Percentiles rank a stretch among this genome's conserved stretches.
phyloP scores from a whole-genome alignment of 2,888 invertebrate species.

The Nomada ruficornis region DNA sequence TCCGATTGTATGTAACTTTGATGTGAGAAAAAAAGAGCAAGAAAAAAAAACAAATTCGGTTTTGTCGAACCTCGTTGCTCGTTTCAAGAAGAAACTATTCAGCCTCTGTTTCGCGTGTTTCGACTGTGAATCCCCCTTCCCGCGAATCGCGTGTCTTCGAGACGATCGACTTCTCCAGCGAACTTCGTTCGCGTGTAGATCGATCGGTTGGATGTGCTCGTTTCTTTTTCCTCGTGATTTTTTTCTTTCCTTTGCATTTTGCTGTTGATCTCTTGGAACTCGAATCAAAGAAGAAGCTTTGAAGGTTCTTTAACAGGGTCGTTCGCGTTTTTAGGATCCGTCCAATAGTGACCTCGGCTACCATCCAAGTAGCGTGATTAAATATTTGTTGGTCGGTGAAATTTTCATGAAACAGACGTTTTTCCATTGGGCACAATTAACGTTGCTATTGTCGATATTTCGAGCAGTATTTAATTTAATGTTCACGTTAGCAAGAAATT shows the following conservation, averaged over 20 bases:
- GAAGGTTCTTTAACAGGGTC: not conserved
- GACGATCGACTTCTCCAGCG: conserved; percentile 49
- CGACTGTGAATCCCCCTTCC: conserved; percentile 18
- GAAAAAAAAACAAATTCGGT: not conserved
- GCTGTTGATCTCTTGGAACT: conserved; percentile 6
- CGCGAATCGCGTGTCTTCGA: conserved; percentile 70
- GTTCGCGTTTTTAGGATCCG: conserved; percentile 20
- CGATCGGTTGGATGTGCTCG: conserved; percentile 25
- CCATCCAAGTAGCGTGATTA: conserved; percentile 9
- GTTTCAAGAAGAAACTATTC: conserved; percentile 29
- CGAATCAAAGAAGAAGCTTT: conserved; percentile 4
- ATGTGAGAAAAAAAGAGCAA: not conserved
- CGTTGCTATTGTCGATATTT: not conserved
- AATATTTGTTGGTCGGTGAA: not conserved
- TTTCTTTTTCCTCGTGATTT: not conserved
- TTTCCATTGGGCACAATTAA: not conserved
- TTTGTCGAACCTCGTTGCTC: not conserved
- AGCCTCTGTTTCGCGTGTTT: conserved; percentile 47
- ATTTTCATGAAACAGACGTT: no score
- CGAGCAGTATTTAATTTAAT: conserved; percentile 23
- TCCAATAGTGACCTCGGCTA: conserved; percentile 5
- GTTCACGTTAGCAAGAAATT: not conserved
- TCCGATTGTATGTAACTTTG: no score
- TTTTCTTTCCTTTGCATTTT: not conserved
- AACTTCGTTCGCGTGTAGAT: not conserved